These are phyloP conservation scores for Clinocottus analis DNA, from an alignment of 2,113 vertebrate species.

Conservation along the genomic window DNA sequence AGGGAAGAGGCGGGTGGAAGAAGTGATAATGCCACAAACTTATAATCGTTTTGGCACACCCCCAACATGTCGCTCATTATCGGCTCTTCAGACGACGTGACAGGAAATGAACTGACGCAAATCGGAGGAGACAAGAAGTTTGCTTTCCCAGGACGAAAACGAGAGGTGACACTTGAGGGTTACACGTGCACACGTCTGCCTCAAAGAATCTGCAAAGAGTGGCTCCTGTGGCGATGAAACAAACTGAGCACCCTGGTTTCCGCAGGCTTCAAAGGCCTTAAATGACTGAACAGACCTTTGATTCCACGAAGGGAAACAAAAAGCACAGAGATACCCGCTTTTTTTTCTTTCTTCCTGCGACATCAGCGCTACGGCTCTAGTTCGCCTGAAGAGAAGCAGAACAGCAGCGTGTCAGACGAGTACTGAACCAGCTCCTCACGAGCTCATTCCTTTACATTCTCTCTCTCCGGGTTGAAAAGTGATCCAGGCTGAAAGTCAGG, in stretches of 20 bases:
- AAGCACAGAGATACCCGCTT: background rate
- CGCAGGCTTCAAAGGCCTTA: background rate
- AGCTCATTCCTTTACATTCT: background rate
- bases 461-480: background rate
- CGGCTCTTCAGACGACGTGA: conserved; percentile 21
- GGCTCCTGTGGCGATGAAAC: background rate
- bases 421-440: background rate
- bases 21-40: conserved; percentile 32
- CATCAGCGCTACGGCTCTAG: background rate
- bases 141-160: conserved; percentile 39
- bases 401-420: conserved; percentile 15
- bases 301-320: background rate
- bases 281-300: background rate
- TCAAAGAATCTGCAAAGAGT: background rate
- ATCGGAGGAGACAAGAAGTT: conserved; percentile 15
- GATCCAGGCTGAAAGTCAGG: background rate
- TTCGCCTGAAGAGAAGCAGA: conserved; percentile 12
- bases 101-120: conserved; percentile 20
- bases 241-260: background rate
- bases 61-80: conserved; percentile 36
- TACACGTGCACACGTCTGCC: background rate
- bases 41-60: conserved; percentile 44
- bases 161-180: conserved; percentile 17
- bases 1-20: background rate
- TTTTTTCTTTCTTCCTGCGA: conserved; percentile 21